Conservation (phyloP, 1,140 invertebrate species). For the Neuroterus valhalla region DNA sequence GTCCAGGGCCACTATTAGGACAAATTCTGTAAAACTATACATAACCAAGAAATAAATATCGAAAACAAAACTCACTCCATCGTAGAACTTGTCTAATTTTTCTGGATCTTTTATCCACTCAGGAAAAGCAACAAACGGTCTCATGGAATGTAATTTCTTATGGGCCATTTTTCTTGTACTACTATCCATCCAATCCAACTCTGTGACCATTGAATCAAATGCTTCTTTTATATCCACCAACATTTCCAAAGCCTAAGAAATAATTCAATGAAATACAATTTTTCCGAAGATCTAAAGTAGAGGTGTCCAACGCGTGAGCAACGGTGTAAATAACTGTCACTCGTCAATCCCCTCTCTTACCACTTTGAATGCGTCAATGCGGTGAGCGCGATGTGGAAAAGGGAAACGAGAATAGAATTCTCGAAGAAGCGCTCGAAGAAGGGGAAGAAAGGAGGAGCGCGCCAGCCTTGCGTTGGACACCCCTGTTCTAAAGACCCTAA, state of each 20-base stretch:
- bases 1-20: no score
- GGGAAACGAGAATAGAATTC: no score
- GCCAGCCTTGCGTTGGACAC: no score
- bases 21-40: no score
- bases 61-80: constrained; percentile 70
- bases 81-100: constrained; percentile 78
- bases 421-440: no score
- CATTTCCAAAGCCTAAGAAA: constrained; percentile 82
- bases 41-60: constrained; percentile 15
- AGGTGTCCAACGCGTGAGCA: no score
- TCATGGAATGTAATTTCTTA: constrained; percentile 80
- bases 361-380: no score
- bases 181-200: constrained; percentile 87
- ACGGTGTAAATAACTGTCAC: no score
- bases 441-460: no score
- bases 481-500: constrained; percentile 3
- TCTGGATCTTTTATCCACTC: constrained; percentile 79
- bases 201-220: constrained; percentile 82
- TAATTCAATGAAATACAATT: constrained; percentile 31
- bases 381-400: no score
- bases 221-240: constrained; percentile 83
- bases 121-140: constrained; percentile 83
- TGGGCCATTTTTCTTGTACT: constrained; percentile 79
- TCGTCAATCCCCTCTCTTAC: no score
- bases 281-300: constrained; percentile 30